Evolutionary conservation across 2,888 invertebrate genomes (phyloP), one percentile per base, ranked within the genome.

Genomic region (Plebejus melissa): DNA sequence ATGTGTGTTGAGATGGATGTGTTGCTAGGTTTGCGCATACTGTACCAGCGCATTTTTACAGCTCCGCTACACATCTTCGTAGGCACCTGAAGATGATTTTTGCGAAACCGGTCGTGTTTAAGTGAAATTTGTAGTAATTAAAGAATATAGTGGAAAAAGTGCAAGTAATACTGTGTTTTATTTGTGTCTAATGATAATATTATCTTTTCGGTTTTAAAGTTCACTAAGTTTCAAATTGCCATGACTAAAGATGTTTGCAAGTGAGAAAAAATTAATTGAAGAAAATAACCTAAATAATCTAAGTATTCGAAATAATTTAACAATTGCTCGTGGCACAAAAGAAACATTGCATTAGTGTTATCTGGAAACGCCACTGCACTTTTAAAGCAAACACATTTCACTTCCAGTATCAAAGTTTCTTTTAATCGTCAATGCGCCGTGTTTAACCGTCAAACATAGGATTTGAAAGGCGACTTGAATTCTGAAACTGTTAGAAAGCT

Each of bases 341-440:
- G 32, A 32, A 13, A 32, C 32, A 65, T 65, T 65, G 36, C 65
- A 65, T 65, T 65, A 65, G 32, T 65, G 65, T 36, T 65, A 65
- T 65, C 65, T 65, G 32, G 32, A 65, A 65, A 72, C 54, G 72
- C 50, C 72, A 72, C 72, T 72, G 46, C 50, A 50, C 46, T 41
- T 46, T 71, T 72, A 54, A 54, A 54, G 75, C 75, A 76, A 77
- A 76, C 75, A 75, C 75, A 75, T 75, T 77, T 50, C 76, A 76
- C 74, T 69, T 74, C 70, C 58, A 70, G 75, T 76, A 75, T 75
- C 77, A 76, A 74, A 76, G 77, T 76, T 76, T 75, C 77, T 76
- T 78, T 78, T 76, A 77, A 75, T 75, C 78, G 77, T 78, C 78
- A 77, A 78, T 76, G 77, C 77, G 54, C 75, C 78, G 76, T 78